phyloP scores from a whole-genome alignment of 2,797 vertebrate genomes.

The Danio albolineatus region DNA sequence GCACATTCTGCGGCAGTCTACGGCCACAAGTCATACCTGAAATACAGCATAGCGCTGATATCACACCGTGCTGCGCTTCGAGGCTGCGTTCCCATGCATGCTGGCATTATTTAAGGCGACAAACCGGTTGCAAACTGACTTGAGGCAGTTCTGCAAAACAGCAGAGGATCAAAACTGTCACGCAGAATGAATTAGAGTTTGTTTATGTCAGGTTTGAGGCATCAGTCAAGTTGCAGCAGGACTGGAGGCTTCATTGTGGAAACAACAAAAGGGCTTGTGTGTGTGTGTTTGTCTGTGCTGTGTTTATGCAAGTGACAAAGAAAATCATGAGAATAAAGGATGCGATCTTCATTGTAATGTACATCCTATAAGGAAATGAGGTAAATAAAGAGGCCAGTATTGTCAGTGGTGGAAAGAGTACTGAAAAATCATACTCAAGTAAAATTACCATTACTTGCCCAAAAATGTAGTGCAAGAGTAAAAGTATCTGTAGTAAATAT shows the following conservation, averaged over 20 bases:
- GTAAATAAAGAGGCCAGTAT: no score
- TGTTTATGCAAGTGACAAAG: background rate
- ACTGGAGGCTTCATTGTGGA: background rate
- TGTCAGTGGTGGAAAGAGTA: no score
- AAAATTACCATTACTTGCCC: no score
- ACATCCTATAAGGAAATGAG: no score
- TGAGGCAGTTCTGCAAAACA: background rate
- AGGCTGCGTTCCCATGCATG: background rate
- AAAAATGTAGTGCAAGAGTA: no score
- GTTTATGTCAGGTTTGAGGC: slow-evolving; percentile 13
- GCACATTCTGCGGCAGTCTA: background rate
- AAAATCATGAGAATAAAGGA: background rate
- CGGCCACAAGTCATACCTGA: slow-evolving; percentile 26
- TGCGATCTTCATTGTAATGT: background rate
- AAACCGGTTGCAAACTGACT: slow-evolving; percentile 29
- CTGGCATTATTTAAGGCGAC: background rate
- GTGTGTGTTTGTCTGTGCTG: background rate
- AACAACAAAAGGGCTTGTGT: background rate
- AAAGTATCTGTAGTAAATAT: no score
- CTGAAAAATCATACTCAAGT: no score
- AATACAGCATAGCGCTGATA: slow-evolving; percentile 27
- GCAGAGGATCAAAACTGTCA: slow-evolving; percentile 10
- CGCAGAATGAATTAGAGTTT: slow-evolving; percentile 9
- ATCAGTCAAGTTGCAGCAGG: background rate
- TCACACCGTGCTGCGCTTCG: slow-evolving; percentile 1